Evolutionary conservation across 92 coral and sea anemone species (phyloP), one percentile per base, ranked within the genome.

Genomic region (Umimayanthus kanabou): DNA sequence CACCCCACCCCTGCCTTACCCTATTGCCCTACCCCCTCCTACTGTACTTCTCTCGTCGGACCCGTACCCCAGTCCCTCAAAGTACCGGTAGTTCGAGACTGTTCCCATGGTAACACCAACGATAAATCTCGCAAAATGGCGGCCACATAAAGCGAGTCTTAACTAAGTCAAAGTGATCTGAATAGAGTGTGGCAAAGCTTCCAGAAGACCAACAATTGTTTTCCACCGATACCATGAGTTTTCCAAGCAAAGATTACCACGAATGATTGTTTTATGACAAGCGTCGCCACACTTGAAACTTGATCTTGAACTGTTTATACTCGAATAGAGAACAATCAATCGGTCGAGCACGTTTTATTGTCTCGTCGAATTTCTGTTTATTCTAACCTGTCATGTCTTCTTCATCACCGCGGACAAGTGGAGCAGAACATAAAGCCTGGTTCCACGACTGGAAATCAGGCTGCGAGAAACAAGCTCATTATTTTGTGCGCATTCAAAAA

Each of bases 391-490:
- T 39, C 87, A 82, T 83, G 87, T 43, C 78, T 45, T 83, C 87
- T 83, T 83, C 87, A 45, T 28, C 78, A 45, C 77, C 87, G 33
- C 77, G 42, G 61, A 29, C 61, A 45, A 83, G 16, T 25, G 85
- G 58, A 37, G 87, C 88, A 49, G 85, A 75, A 26, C 93, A 93
- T 14, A 87, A 89, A 39, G 70, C 94, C 64, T 97, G 99, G 99
- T 97, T 97, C 85, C 99, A 97, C 75, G 99, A 97, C 83, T 73
- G 91, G 8, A 89, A 88, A 74, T 85, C 94, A 42, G 94, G 96
- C 74, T 92, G 93, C 29, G 99, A 97, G 79, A 97, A 95, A 67
- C 99, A 97, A 90, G 88, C 99, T 7, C 90, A 89, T 43, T 97
- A 95, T 80, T 97, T 97, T 87, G 91, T 93, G 75, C 93, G 92